Evolutionary conservation across 2,113 vertebrate species (phyloP).

Genomic region (Muscicapa adusta): DNA sequence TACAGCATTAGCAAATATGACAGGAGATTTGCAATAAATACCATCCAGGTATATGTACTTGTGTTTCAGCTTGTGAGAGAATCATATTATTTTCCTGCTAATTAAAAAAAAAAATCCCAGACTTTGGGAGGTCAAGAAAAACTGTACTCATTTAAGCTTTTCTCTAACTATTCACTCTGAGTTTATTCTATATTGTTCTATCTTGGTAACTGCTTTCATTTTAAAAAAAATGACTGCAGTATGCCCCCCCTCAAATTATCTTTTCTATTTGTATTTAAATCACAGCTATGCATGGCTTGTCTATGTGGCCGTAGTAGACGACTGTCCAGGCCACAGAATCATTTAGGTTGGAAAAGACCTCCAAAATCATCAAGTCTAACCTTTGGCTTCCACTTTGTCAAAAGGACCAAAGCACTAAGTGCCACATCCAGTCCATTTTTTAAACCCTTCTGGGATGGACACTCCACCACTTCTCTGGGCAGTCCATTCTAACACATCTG

Average conservation of each 20-base stretch:
- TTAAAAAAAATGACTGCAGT: not conserved
- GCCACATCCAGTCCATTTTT: not conserved
- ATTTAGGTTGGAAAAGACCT: not conserved
- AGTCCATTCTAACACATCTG: not conserved
- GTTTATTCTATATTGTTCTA: not conserved
- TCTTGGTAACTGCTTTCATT: not conserved
- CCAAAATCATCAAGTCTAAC: not conserved
- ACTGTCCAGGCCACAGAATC: not conserved
- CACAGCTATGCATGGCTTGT: not conserved
- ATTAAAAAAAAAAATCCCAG: fast-evolving
- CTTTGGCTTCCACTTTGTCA: not conserved
- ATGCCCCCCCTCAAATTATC: not conserved
- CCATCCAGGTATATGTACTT: not conserved
- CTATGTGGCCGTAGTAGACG: not conserved
- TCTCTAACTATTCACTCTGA: not conserved
- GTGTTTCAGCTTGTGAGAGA: not conserved
- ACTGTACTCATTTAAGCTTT: not conserved
- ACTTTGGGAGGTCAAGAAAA: not conserved
- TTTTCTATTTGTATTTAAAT: not conserved
- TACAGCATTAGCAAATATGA: not conserved
- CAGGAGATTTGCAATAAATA: not conserved
- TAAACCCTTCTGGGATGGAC: not conserved
- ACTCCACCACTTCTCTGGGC: not conserved
- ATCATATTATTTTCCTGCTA: not conserved
- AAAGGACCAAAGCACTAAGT: not conserved